A percentile compares a stretch with the other conserved stretches of the same genome.
phyloP scores from a whole-genome alignment of 2,888 invertebrate genomes.

The Spialia ferax region DNA sequence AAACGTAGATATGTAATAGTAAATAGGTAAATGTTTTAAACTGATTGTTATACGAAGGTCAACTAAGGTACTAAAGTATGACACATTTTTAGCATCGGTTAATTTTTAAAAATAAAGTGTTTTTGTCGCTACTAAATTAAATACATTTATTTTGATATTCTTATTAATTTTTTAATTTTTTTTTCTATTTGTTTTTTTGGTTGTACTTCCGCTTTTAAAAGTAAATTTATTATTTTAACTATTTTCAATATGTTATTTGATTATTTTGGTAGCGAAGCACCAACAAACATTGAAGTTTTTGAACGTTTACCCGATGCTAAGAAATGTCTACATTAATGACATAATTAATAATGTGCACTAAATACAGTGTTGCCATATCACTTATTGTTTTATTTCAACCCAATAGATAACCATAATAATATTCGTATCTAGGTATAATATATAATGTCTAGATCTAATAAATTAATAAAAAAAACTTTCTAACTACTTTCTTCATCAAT shows the following conservation, averaged over 20 bases:
- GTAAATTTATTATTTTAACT: too few relatives aligned
- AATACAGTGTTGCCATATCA: constrained; percentile 73
- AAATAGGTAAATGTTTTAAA: constrained; percentile 62
- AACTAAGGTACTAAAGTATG: constrained; percentile 30
- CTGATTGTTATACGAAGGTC: constrained; percentile 73
- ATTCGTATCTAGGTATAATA: too few relatives aligned
- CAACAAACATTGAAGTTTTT: neutral
- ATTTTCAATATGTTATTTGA: neutral
- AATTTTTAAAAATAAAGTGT: neutral
- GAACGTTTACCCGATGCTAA: constrained; percentile 40
- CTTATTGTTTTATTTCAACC: constrained; percentile 63
- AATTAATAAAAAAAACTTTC: too few relatives aligned
- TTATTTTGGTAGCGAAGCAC: neutral
- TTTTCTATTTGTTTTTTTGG: too few relatives aligned
- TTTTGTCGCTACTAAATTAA: too few relatives aligned
- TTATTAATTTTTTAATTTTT: too few relatives aligned
- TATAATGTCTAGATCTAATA: too few relatives aligned
- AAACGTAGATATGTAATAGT: constrained; percentile 69
- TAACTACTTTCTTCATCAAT: too few relatives aligned
- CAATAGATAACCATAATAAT: too few relatives aligned
- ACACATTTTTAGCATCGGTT: constrained; percentile 8
- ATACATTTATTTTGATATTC: too few relatives aligned
- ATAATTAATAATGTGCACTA: constrained; percentile 79
- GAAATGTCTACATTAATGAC: constrained; percentile 57
- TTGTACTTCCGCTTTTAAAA: too few relatives aligned